Evolutionary conservation across 2,888 invertebrate species (phyloP), one percentile per base, ranked within the genome.

Genomic region (Rhagophthalmus giganteus): DNA sequence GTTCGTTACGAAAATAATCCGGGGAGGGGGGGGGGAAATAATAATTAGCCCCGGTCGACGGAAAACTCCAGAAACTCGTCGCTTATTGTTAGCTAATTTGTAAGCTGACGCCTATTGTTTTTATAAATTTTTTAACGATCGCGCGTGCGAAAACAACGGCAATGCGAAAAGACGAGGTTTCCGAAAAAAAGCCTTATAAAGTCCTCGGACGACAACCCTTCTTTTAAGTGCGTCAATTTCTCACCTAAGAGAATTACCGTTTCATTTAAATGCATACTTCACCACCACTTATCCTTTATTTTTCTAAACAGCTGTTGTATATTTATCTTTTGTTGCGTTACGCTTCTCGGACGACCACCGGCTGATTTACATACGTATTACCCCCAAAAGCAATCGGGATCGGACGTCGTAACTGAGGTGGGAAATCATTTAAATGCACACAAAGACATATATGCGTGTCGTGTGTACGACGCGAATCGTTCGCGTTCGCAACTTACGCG

Each of bases 221-320:
- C 6, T 32, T 11, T 49, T 50, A 33, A 33, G 28, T 38, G 28
- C n/a, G 44, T 26, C 15, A 27, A 50, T 50, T 44, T 44, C 44
- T 44, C 38, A 44, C 44, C 39, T 50, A 38, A 20, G 6, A 33
- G 28, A 20, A 46, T 35, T 51, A 35, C 30, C 40, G 30, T 44
- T 40, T 32, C 35, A 47, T 54, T 54, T 51, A 41, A 50, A 46
- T 42, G 44, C 46, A 38, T 51, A 46, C 46, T 51, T 54, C 41
- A 54, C 40, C 49, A 51, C 42, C 50, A 54, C 50, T 54, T 54
- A 51, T 28, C 41, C 32, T 28, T 41, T 51, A 50, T 54, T 47
- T 54, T 46, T 50, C 33, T 46, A 51, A 47, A 51, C 54, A 54
- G 40, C 54, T 54, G 54, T 50, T 54, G 50, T 54, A 51, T 54